A percentile compares a stretch with the other conserved stretches of the same genome.
These are phyloP conservation scores for Drosophila infuscata DNA, from an alignment of 2,888 invertebrate species.

Conservation along the genomic window DNA sequence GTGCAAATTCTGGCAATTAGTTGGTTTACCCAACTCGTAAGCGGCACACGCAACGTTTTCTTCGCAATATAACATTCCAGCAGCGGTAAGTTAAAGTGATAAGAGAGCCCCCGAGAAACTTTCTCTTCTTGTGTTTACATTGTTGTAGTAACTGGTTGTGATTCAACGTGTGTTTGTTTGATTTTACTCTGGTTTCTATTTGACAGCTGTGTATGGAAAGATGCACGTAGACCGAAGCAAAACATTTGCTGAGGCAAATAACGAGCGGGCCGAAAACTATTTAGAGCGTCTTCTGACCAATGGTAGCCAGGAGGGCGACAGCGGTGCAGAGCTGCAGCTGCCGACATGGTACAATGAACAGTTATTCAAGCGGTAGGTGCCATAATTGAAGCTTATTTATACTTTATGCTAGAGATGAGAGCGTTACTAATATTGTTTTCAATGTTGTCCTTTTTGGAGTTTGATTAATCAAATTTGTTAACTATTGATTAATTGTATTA, in stretches of 20 bases:
- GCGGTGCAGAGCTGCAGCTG: constrained; percentile 85
- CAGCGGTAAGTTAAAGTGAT: constrained; percentile 26
- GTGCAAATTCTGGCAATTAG: constrained; percentile 20
- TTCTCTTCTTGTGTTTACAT: constrained; percentile 47
- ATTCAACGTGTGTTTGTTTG: background rate
- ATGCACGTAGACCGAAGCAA: constrained; percentile 35
- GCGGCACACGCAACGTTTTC: background rate
- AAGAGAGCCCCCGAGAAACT: constrained; percentile 32
- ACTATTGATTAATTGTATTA: background rate
- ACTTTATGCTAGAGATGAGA: background rate
- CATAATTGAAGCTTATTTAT: background rate
- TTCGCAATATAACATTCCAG: background rate
- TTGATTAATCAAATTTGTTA: no score
- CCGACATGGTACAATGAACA: constrained; percentile 90
- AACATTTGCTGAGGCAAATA: constrained; percentile 7
- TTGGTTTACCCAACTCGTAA: background rate
- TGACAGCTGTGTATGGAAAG: constrained; percentile 26
- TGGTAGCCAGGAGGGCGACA: constrained; percentile 82
- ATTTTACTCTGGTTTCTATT: constrained; percentile 10
- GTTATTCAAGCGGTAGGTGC: constrained; percentile 87
- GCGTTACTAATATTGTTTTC: background rate
- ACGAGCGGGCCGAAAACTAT: constrained; percentile 71
- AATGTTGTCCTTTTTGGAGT: background rate
- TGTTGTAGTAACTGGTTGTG: constrained; percentile 28
- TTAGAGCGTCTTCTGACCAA: constrained; percentile 79